Conservation (phyloP, 2,888 invertebrate genomes). For the Dichetophora obliterata region DNA sequence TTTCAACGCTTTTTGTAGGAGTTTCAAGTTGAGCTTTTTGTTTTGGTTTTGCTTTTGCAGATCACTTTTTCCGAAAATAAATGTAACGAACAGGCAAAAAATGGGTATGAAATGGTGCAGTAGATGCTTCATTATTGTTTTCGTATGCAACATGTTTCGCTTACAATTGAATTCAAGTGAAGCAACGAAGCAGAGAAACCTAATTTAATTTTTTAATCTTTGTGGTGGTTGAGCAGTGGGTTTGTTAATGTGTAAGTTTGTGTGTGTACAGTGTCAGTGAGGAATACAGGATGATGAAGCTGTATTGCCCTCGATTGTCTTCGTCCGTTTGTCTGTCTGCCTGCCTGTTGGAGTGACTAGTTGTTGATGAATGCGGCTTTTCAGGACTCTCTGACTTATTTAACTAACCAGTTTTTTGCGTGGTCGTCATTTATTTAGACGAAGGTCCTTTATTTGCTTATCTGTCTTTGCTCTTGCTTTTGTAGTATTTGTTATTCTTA, state of each 20-base stretch:
- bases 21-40: neutral
- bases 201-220: constrained; percentile 35
- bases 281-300: neutral
- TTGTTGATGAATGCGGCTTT: neutral
- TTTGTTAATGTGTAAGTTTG: neutral
- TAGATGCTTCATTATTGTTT: constrained; percentile 28
- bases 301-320: neutral
- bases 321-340: neutral
- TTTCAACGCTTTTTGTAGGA: constrained; percentile 11
- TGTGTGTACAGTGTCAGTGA: neutral
- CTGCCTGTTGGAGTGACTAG: neutral
- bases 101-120: neutral
- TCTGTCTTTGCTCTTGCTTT: neutral
- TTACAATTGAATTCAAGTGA: constrained; percentile 36
- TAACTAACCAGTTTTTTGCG: constrained; percentile 24
- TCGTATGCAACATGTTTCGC: constrained; percentile 38
- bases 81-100: neutral
- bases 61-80: neutral
- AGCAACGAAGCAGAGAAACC: constrained; percentile 26
- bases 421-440: constrained; percentile 23
- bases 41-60: neutral
- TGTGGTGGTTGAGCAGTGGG: neutral
- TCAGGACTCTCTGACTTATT: constrained; percentile 8
- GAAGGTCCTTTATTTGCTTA: constrained; percentile 2
- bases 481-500: neutral